Base-by-base conservation (phyloP, 1,140 invertebrate genomes). In the Drosophila pallidifrons region DNA sequence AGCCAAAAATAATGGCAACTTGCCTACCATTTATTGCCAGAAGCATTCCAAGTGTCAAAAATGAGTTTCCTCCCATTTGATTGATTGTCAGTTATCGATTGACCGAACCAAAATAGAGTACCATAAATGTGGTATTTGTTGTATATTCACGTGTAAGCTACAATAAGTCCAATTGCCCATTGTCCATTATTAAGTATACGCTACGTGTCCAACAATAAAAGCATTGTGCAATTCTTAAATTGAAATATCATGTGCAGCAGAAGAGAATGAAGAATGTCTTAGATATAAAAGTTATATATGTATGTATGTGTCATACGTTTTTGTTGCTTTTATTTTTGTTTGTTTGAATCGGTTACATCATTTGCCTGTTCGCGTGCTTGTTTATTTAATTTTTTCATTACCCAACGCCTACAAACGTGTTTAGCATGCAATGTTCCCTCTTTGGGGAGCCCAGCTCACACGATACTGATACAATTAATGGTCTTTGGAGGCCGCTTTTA, bases 371-470 rank as follows among this genome's bases (percentile, higher is more conserved):
- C 73, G 85, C 83, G 83, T 87, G 85, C 60, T 47, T 25, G 54
- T 72, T 83, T 82, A 87, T 89, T 87, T 80, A 81, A 83, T 87
- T 87, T 77, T 80, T 89, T 83, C 85, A 83, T 81, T 88, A 82
- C 46, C 72, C 49, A 43, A 15, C 79, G 16, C 16, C 71, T 46
- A 2, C 66, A 70, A 72, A 82, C 66, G 65, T 82, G 81, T 64
- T 79, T 69, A 63, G 77, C 83, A 83, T 79, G 85, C 77, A 77
- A 63, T 67, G 51, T 25, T 69, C 11, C 38, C n/a, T 25, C 20
- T 35, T 35, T 51, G 35, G 55, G 43, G 35, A 49, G 30, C 11
- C 28, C 8, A 43, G 43, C 60, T 63, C 71, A 64, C 25, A 63
- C 60, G 68, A 80, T 69, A 76, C 79, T 67, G 54, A 78, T 80